Conservation (phyloP, 2,888 invertebrate genomes). For the Sceliomorpha sp. region DNA sequence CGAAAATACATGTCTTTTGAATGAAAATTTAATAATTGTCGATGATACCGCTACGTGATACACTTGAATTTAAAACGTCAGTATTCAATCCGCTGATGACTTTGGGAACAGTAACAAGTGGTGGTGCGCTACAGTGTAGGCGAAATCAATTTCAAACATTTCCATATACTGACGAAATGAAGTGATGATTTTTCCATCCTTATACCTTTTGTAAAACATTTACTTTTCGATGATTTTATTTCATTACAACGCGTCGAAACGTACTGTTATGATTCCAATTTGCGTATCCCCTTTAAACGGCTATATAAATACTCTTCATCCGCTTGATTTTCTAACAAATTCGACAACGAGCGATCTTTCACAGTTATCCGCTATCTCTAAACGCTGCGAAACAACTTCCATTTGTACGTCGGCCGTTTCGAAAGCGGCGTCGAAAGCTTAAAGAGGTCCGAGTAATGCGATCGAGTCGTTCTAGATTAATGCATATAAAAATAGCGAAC, state of each 20-base stretch:
- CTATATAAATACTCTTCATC: background rate
- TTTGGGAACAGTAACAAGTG: conserved; percentile 54
- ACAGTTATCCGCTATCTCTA: too few relatives aligned
- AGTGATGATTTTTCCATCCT: conserved; percentile 46
- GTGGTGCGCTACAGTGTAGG: conserved; percentile 42
- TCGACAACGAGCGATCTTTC: too few relatives aligned
- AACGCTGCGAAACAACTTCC: background rate
- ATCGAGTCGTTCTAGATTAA: conserved; percentile 15
- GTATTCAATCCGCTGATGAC: conserved; percentile 53
- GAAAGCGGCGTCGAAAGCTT: too few relatives aligned
- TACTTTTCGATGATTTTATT: conserved; percentile 43
- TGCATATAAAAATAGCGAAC: conserved; percentile 40
- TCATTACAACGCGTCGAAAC: conserved; percentile 24
- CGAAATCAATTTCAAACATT: conserved; percentile 50
- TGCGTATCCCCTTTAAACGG: background rate
- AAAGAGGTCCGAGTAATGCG: conserved; percentile 10
- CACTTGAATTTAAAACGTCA: conserved; percentile 52
- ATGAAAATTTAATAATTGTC: too few relatives aligned
- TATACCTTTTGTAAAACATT: conserved; percentile 28
- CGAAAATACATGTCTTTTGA: too few relatives aligned
- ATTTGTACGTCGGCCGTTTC: too few relatives aligned
- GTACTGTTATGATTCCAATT: conserved; percentile 18
- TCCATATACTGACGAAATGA: conserved; percentile 45
- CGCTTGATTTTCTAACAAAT: background rate
- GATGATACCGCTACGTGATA: conserved; percentile 52